These are phyloP conservation scores for Ibidorhyncha struthersii DNA, from an alignment of 2,113 vertebrate genomes.

Conservation along the genomic window DNA sequence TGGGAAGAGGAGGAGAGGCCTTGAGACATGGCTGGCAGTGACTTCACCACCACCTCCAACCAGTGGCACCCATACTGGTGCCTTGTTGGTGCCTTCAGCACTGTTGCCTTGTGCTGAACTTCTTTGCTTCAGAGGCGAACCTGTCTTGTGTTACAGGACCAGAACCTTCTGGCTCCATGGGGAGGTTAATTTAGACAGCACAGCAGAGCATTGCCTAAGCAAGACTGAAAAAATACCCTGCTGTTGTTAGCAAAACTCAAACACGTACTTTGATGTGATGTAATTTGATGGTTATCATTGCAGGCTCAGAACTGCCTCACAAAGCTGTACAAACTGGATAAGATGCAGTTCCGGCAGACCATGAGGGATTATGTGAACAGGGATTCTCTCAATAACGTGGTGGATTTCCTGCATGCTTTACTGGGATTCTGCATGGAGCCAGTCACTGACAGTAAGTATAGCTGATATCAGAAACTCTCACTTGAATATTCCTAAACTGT, in stretches of 20 bases:
- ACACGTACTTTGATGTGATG: constrained; percentile 24
- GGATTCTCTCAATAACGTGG: constrained; percentile 98
- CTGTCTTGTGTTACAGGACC: neutral
- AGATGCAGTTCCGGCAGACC: constrained; percentile 95
- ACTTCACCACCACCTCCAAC: neutral
- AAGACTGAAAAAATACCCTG: neutral
- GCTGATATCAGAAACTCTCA: neutral
- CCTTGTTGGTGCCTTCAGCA: neutral
- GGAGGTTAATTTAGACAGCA: neutral
- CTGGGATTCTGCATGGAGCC: constrained; percentile 99
- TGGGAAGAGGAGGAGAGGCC: neutral
- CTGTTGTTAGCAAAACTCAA: neutral
- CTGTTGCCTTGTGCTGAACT: neutral
- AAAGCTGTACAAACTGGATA: constrained; percentile 95
- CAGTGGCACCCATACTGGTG: neutral
- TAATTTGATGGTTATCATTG: constrained; percentile 56
- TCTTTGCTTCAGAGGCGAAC: neutral
- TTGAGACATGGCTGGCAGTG: neutral
- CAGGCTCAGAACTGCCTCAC: constrained; percentile 98
- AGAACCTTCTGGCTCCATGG: neutral
- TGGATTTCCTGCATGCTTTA: constrained; percentile 98
- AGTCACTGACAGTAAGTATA: constrained; percentile 95
- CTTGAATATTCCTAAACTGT: neutral
- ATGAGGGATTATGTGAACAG: constrained; percentile 98
- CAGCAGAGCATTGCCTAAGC: neutral